Percentiles rank a stretch among this genome's conserved stretches.
Evolutionary conservation across 2,888 invertebrate species (phyloP).

Genomic region (Mesorhabditis belari): DNA sequence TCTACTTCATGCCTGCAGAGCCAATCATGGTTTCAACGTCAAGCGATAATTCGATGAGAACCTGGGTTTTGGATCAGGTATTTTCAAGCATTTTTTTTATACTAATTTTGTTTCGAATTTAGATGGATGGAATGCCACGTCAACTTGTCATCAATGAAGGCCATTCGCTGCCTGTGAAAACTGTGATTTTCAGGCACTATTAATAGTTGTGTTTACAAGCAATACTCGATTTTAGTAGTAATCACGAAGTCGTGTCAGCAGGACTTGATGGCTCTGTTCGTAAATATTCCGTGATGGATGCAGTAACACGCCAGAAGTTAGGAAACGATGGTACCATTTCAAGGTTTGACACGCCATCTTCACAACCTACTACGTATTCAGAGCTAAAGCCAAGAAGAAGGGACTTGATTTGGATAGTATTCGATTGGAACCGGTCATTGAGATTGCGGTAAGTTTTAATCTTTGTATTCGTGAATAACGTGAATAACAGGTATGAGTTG

Average conservation of each 20-base stretch:
- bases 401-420: slow-evolving; percentile 10
- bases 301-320: slow-evolving; percentile 34
- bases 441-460: slow-evolving; percentile 33
- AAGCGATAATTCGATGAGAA: slow-evolving; percentile 51
- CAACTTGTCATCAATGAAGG: slow-evolving; percentile 53
- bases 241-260: slow-evolving; percentile 26
- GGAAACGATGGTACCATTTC: slow-evolving; percentile 37
- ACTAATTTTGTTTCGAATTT: not conserved
- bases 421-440: slow-evolving; percentile 33
- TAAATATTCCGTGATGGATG: slow-evolving; percentile 27
- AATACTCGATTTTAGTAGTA: not conserved
- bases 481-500: slow-evolving; percentile 6
- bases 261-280: slow-evolving; percentile 44
- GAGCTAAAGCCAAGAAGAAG: slow-evolving; percentile 20
- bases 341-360: slow-evolving; percentile 11
- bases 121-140: slow-evolving; percentile 67
- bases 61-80: slow-evolving; percentile 70
- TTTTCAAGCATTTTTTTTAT: not conserved
- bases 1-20: slow-evolving; percentile 78
- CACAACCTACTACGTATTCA: slow-evolving; percentile 12
- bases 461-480: not conserved
- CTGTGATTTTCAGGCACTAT: slow-evolving; percentile 1
- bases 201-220: not conserved
- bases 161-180: slow-evolving; percentile 54
- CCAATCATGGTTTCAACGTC: slow-evolving; percentile 65